Evolutionary conservation across 1,140 invertebrate species (phyloP), one percentile per base, ranked within the genome.

Genomic region (Drosophila obscura): DNA sequence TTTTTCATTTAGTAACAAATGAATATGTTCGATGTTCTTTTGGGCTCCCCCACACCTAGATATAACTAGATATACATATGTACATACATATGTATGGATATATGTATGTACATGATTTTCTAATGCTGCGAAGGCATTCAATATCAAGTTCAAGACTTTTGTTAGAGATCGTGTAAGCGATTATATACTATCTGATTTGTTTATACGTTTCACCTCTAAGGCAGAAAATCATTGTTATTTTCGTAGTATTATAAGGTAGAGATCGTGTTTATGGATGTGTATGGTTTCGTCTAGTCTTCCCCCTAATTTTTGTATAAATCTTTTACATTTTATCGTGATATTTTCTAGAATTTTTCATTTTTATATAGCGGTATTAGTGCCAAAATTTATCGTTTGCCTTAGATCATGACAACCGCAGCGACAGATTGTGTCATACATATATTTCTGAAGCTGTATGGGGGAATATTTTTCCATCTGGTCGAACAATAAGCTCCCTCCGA

Each of bases 111-210:
- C 22, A 55, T 60, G 51, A 51, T 58, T 66, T 39, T 52, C 62
- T 53, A 72, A 61, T 68, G 39, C 31, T 39, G 35, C 11, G 4
- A 48, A 57, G 6, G 50, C 22, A 53, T 77, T 87, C 79, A 82
- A 88, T 71, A 88, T 87, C 83, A 87, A 87, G 83, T 88, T 87
- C 83, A 87, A 88, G 83, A 82, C 53, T 82, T 76, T 79, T 49
- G 52, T 44, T 50, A 59, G 57, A 64, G 56, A 52, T 73, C 48
- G 55, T 71, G 26, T 51, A 64, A 64, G 9, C 65, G 56, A 28
- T 51, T 67, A 52, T 72, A 31, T 9, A 31, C 8, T 31, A 39
- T 24, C 49, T 11, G 39, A 22, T 28, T 22, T 55, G 53, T 76
- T 76, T 62, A 75, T 51, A 55, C 53, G 52, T 45, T 46, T 13